Evolutionary conservation across 2,113 vertebrate species (phyloP).

Genomic region (Sinosuthora webbiana): DNA sequence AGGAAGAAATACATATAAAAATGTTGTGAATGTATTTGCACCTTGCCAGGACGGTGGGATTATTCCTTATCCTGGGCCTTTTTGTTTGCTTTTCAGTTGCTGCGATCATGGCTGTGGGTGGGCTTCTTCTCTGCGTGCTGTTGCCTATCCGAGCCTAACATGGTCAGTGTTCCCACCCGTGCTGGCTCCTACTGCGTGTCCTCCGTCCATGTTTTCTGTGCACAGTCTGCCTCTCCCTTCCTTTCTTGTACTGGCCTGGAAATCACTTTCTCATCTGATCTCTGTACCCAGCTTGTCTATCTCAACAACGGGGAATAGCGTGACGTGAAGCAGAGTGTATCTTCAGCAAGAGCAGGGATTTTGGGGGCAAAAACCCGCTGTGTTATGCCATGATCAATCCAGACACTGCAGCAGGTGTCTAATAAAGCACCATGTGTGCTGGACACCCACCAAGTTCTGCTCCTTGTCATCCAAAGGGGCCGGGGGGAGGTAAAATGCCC

Average conservation of each 20-base stretch:
- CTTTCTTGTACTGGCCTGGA: constrained; percentile 35
- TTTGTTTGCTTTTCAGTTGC: constrained; percentile 82
- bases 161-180: constrained; percentile 74
- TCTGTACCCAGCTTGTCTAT: not conserved
- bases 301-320: not conserved
- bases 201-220: constrained; percentile 44
- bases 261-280: constrained; percentile 4
- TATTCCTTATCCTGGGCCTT: constrained; percentile 76
- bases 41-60: constrained; percentile 49
- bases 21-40: constrained; percentile 51
- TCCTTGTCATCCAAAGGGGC: not conserved
- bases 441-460: not conserved
- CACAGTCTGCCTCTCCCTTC: constrained; percentile 40
- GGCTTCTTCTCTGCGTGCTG: constrained; percentile 81
- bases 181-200: constrained; percentile 59
- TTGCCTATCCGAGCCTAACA: constrained; percentile 81
- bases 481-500: not conserved
- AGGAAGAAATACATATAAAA: not conserved
- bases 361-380: not conserved
- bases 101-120: constrained; percentile 80
- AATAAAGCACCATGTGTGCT: not conserved
- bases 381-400: not conserved
- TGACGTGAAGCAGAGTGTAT: not conserved
- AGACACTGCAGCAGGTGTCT: not conserved
- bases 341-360: not conserved